Conservation (phyloP, 2,888 invertebrate genomes). For the Pristionchus entomophagus region DNA sequence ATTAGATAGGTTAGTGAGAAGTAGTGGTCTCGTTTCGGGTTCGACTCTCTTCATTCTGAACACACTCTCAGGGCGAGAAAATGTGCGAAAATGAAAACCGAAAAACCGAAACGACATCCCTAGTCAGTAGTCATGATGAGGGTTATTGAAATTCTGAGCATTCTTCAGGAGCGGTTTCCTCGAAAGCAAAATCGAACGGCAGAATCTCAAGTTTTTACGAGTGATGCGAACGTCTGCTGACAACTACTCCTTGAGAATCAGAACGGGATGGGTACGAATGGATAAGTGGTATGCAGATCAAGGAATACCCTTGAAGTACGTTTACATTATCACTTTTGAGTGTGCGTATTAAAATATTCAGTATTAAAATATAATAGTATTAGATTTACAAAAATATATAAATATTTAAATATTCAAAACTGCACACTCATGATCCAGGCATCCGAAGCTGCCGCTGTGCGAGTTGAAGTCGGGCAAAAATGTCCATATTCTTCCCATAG, state of each 20-base stretch:
- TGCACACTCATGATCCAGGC: constrained; percentile 7
- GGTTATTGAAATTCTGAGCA: too few relatives aligned
- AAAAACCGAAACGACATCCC: too few relatives aligned
- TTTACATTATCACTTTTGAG: neutral
- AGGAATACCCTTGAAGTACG: neutral
- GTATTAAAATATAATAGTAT: neutral
- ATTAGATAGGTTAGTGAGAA: neutral
- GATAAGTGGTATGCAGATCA: neutral
- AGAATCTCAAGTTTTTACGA: neutral
- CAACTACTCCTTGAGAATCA: neutral
- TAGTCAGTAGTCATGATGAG: too few relatives aligned
- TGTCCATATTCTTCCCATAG: constrained; percentile 50
- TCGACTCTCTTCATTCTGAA: neutral
- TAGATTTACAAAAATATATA: neutral
- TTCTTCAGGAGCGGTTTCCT: neutral
- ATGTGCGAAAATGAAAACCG: too few relatives aligned
- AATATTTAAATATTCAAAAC: too few relatives aligned
- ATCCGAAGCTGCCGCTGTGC: constrained; percentile 53
- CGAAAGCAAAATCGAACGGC: neutral
- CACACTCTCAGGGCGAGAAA: too few relatives aligned
- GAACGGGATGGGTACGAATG: neutral
- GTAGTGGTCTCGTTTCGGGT: neutral
- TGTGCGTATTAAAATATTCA: too few relatives aligned
- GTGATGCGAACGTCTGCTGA: neutral
- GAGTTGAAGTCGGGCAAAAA: constrained; percentile 48